Conservation (phyloP, 2,113 vertebrate species). For the Psittacara wagleri region DNA sequence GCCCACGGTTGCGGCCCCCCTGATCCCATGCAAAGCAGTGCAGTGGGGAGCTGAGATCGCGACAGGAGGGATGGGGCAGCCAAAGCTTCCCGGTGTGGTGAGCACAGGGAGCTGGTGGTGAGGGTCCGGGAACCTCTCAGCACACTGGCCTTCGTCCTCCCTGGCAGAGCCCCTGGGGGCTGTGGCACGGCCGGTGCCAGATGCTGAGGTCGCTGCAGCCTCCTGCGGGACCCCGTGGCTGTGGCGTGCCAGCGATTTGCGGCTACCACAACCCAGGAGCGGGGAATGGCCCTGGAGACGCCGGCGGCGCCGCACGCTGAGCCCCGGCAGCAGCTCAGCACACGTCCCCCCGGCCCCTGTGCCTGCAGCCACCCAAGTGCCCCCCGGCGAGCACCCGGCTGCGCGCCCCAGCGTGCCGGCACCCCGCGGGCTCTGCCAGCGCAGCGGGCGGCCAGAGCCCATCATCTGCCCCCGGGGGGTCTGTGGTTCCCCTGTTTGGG, state of each 20-base stretch:
- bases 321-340: not conserved
- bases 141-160: no score
- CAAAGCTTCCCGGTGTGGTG: not conserved
- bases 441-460: not conserved
- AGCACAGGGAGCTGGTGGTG: not conserved
- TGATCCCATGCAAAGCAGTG: not conserved
- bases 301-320: not conserved
- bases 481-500: slow-evolving; percentile 20
- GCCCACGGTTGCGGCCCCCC: not conserved
- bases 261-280: not conserved
- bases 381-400: not conserved
- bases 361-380: not conserved
- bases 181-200: rapidly evolving
- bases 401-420: rapidly evolving
- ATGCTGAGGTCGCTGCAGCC: not conserved
- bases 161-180: not conserved
- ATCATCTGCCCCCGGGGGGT: not conserved
- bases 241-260: not conserved
- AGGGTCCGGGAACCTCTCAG: not conserved
- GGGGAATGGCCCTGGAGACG: not conserved
- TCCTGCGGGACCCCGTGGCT: not conserved
- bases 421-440: not conserved
- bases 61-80: not conserved
- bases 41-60: not conserved
- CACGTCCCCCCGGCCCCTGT: not conserved